Evolutionary conservation across 2,888 invertebrate genomes (phyloP).

Genomic region (Diadegma fenestrale): DNA sequence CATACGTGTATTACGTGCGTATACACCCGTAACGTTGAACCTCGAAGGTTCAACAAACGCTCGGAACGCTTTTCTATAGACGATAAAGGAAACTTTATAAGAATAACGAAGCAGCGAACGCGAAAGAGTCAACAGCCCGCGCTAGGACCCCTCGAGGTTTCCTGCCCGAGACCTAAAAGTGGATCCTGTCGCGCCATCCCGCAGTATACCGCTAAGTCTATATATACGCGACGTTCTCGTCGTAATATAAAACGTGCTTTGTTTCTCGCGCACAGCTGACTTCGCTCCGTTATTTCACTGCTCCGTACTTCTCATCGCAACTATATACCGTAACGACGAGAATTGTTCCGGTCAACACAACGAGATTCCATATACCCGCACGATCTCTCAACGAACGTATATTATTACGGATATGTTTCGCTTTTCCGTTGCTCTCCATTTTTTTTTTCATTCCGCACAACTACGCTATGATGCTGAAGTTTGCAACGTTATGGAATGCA

Average conservation of each 20-base stretch:
- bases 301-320: constrained; percentile 1
- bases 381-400: neutral
- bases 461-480: too few relatives aligned
- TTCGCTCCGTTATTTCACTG: constrained; percentile 47
- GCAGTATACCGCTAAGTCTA: constrained; percentile 17
- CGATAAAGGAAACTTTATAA: constrained; percentile 32
- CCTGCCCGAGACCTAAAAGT: constrained; percentile 44
- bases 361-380: neutral
- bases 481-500: too few relatives aligned
- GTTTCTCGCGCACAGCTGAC: constrained; percentile 61
- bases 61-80: constrained; percentile 48
- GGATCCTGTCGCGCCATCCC: constrained; percentile 44
- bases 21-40: constrained; percentile 20
- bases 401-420: neutral
- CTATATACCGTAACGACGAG: neutral
- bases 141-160: constrained; percentile 10
- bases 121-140: constrained; percentile 17
- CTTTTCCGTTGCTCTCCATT: neutral
- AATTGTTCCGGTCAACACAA: constrained; percentile 14
- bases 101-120: neutral
- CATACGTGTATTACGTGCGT: neutral
- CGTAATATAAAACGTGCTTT: constrained; percentile 47
- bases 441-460: neutral
- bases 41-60: constrained; percentile 55
- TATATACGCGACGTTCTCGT: neutral